phyloP scores from a whole-genome alignment of 1,140 invertebrate genomes.

The Papilio aristodemus region DNA sequence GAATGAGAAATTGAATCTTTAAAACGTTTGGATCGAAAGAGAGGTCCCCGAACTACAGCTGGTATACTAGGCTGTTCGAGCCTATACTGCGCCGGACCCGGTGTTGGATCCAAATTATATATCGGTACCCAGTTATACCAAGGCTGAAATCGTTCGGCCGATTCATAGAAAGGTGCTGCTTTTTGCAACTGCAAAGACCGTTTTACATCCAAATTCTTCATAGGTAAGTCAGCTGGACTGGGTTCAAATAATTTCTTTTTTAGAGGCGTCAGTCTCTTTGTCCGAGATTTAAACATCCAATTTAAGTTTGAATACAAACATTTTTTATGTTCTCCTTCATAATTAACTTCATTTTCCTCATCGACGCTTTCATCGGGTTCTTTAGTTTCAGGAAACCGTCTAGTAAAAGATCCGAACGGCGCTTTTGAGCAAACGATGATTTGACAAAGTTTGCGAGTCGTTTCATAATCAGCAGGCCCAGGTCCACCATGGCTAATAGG shows the following conservation, averaged over 20 bases:
- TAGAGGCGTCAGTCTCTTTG: slow-evolving; percentile 56
- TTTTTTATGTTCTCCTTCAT: slow-evolving; percentile 32
- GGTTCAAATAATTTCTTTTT: slow-evolving; percentile 49
- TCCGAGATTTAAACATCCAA: slow-evolving; percentile 66
- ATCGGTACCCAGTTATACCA: slow-evolving; percentile 65
- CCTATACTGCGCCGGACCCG: slow-evolving; percentile 57
- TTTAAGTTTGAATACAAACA: slow-evolving; percentile 40
- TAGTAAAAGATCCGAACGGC: slow-evolving; percentile 53
- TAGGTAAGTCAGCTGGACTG: slow-evolving; percentile 51
- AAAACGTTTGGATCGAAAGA: slow-evolving; percentile 53
- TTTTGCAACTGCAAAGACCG: slow-evolving; percentile 46
- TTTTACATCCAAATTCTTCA: slow-evolving; percentile 30
- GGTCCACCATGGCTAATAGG: slow-evolving; percentile 48
- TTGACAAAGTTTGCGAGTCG: slow-evolving; percentile 41
- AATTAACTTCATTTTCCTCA: slow-evolving; percentile 33
- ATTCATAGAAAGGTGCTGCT: slow-evolving; percentile 57
- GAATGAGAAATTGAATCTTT: slow-evolving; percentile 24
- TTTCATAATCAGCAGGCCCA: slow-evolving; percentile 60
- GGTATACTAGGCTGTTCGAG: slow-evolving; percentile 49
- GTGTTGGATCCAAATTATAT: slow-evolving; percentile 47
- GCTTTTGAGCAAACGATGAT: slow-evolving; percentile 45
- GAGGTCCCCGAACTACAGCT: slow-evolving; percentile 54
- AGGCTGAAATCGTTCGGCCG: slow-evolving; percentile 58
- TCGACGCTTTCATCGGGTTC: slow-evolving; percentile 38
- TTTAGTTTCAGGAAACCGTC: slow-evolving; percentile 50